These are phyloP conservation scores for Pogonocichla stellata DNA, from an alignment of 2,113 vertebrate species.

Conservation along the genomic window DNA sequence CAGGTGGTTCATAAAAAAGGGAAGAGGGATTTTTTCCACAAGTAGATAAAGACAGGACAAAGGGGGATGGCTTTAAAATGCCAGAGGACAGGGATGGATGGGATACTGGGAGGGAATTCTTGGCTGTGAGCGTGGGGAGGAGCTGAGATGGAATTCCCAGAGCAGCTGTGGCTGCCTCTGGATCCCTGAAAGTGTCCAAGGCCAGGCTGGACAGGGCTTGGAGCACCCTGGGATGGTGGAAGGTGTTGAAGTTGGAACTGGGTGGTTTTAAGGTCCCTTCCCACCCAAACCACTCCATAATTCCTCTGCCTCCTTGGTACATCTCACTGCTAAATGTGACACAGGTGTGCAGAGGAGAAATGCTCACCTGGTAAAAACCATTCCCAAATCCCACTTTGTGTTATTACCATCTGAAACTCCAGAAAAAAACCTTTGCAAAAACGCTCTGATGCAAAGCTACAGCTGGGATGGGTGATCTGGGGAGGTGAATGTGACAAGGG, in stretches of 20 bases:
- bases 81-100: neutral
- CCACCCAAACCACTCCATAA: neutral
- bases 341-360: neutral
- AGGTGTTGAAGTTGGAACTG: neutral
- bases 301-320: fast-evolving
- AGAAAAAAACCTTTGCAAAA: neutral
- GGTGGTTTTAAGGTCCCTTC: neutral
- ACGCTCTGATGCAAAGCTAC: fast-evolving
- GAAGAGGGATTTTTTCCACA: neutral
- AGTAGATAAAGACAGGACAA: neutral
- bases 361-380: fast-evolving
- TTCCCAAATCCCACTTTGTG: neutral
- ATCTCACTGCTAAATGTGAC: neutral
- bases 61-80: neutral
- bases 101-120: neutral
- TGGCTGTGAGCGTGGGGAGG: neutral
- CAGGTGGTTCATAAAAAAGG: neutral
- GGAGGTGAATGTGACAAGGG: neutral
- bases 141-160: fast-evolving
- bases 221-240: fast-evolving
- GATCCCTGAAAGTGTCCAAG: neutral
- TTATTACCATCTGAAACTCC: fast-evolving
- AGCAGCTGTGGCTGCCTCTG: neutral
- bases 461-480: neutral
- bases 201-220: fast-evolving